These are phyloP conservation scores for Drosophila emarginata DNA, from an alignment of 2,888 invertebrate genomes.

Conservation along the genomic window DNA sequence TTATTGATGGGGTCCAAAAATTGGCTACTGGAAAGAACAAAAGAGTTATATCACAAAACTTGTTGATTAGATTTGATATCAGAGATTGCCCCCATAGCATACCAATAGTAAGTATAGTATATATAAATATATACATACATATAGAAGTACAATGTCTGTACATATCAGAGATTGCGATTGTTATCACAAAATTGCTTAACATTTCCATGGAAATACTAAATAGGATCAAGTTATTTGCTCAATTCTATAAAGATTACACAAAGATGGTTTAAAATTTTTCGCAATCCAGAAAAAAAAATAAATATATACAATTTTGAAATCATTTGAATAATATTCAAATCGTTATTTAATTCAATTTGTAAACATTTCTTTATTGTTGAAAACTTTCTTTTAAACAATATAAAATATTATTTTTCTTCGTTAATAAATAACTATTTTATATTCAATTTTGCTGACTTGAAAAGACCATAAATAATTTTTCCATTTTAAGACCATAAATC, in stretches of 20 bases:
- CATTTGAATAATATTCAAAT: too few relatives aligned
- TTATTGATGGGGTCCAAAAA: slow-evolving; percentile 15
- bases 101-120: neutral
- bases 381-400: too few relatives aligned
- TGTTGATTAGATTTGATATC: slow-evolving; percentile 51
- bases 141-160: slow-evolving; percentile 3
- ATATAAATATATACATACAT: neutral
- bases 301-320: too few relatives aligned
- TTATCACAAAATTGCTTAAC: slow-evolving; percentile 17
- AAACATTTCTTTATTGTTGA: too few relatives aligned
- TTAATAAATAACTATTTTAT: too few relatives aligned
- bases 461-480: too few relatives aligned
- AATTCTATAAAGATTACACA: neutral
- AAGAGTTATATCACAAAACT: slow-evolving; percentile 33
- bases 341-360: too few relatives aligned
- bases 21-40: slow-evolving; percentile 36
- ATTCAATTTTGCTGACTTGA: too few relatives aligned
- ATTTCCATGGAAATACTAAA: slow-evolving; percentile 12
- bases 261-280: too few relatives aligned
- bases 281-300: too few relatives aligned
- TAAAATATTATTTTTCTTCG: too few relatives aligned
- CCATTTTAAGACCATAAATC: too few relatives aligned
- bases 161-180: slow-evolving; percentile 11
- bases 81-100: slow-evolving; percentile 19
- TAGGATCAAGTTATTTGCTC: slow-evolving; percentile 2